phyloP scores from a whole-genome alignment of 35 echinoderm and acorn worm genomes.

The Heliocidaris tuberculata region DNA sequence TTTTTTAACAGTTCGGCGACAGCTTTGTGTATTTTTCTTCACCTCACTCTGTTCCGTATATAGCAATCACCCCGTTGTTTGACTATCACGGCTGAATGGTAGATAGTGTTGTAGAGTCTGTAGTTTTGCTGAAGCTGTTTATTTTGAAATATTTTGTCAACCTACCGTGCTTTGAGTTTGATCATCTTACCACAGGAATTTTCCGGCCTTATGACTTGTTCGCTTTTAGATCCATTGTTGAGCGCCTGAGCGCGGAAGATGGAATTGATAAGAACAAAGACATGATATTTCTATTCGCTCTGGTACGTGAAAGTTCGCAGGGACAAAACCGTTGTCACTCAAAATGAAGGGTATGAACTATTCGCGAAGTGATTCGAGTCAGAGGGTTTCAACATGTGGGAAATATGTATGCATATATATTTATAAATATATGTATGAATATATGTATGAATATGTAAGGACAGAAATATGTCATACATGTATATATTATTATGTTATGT shows the following conservation, averaged over 20 bases:
- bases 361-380: neutral
- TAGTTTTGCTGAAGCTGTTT: neutral
- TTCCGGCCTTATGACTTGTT: neutral
- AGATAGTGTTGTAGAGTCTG: neutral
- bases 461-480: no score
- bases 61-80: neutral
- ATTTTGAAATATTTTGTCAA: neutral
- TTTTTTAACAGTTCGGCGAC: neutral
- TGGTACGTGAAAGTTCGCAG: neutral
- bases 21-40: conserved; percentile 10
- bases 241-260: neutral
- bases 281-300: neutral
- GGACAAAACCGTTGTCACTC: neutral
- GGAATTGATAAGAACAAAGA: neutral
- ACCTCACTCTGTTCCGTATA: neutral
- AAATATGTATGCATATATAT: no score
- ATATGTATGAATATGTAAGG: no score
- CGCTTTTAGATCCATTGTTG: neutral
- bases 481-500: no score
- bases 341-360: neutral
- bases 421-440: no score
- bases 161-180: neutral
- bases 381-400: no score
- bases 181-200: neutral
- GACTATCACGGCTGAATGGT: neutral